Percentiles rank a stretch among this genome's conserved stretches.
Evolutionary conservation across 2,888 invertebrate genomes (phyloP).

Genomic region (Gymnocheta viridis): DNA sequence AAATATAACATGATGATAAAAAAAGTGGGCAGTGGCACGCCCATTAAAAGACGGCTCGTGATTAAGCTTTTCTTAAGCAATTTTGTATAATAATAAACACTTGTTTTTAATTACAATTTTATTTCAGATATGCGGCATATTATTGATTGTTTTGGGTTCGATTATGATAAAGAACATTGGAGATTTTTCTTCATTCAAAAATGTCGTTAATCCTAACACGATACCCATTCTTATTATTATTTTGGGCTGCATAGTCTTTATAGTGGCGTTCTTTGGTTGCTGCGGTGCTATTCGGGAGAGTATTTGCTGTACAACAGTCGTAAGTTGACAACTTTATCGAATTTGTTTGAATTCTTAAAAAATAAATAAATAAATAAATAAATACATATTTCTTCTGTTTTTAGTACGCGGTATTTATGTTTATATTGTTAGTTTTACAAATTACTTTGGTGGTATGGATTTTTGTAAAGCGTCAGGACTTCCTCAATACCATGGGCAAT

Average conservation of each 20-base stretch:
- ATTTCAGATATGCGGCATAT: constrained; percentile 87
- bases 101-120: too few species aligned
- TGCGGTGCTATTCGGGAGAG: constrained; percentile 94
- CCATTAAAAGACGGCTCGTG: too few species aligned
- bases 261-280: constrained; percentile 94
- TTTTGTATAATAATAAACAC: too few species aligned
- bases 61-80: too few species aligned
- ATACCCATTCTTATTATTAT: constrained; percentile 87
- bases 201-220: constrained; percentile 83
- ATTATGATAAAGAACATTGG: constrained; percentile 85
- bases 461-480: constrained; percentile 85
- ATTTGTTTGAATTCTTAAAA: neutral
- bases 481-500: constrained; percentile 83
- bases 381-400: neutral
- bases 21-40: too few species aligned
- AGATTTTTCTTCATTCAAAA: constrained; percentile 82
- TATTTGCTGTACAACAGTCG: constrained; percentile 92
- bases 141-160: constrained; percentile 86
- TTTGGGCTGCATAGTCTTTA: constrained; percentile 87
- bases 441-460: constrained; percentile 87
- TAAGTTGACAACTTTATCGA: constrained; percentile 82
- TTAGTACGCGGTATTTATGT: constrained; percentile 88
- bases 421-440: constrained; percentile 88
- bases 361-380: neutral
- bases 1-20: too few species aligned